These are phyloP conservation scores for Manacus vitellinus DNA, from an alignment of 2,113 vertebrate genomes.

Conservation along the genomic window DNA sequence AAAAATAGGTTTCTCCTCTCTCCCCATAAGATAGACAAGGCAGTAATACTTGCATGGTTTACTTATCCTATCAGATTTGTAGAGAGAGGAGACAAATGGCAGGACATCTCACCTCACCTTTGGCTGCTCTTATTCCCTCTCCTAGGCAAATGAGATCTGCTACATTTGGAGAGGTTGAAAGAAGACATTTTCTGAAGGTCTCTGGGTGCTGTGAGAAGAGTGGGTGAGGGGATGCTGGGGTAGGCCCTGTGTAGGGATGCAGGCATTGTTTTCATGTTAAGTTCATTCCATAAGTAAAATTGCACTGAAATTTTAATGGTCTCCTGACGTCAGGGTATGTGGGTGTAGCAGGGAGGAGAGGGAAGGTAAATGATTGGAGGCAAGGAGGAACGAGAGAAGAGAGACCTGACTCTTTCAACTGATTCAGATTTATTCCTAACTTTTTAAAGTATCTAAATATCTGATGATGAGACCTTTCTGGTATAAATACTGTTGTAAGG, in stretches of 20 bases:
- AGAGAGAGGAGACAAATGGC: background rate
- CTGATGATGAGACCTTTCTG: background rate
- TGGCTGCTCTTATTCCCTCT: background rate
- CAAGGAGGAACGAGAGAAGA: background rate
- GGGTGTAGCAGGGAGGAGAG: background rate
- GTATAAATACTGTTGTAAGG: background rate
- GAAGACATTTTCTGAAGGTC: background rate
- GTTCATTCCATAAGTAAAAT: background rate
- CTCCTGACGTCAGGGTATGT: background rate
- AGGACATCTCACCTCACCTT: background rate
- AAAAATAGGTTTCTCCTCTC: background rate
- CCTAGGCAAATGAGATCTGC: background rate
- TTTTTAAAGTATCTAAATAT: background rate
- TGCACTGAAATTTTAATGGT: background rate
- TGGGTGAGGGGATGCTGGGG: background rate
- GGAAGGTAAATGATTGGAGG: background rate
- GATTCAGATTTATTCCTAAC: background rate
- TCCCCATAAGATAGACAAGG: background rate
- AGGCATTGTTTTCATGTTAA: background rate
- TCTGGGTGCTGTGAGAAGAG: background rate
- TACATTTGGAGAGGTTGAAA: background rate
- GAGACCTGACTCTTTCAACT: background rate
- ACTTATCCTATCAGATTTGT: background rate
- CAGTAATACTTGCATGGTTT: background rate
- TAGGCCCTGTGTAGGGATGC: background rate